These are phyloP conservation scores for Phaethon lepturus DNA, from an alignment of 2,113 vertebrate genomes.

Conservation along the genomic window DNA sequence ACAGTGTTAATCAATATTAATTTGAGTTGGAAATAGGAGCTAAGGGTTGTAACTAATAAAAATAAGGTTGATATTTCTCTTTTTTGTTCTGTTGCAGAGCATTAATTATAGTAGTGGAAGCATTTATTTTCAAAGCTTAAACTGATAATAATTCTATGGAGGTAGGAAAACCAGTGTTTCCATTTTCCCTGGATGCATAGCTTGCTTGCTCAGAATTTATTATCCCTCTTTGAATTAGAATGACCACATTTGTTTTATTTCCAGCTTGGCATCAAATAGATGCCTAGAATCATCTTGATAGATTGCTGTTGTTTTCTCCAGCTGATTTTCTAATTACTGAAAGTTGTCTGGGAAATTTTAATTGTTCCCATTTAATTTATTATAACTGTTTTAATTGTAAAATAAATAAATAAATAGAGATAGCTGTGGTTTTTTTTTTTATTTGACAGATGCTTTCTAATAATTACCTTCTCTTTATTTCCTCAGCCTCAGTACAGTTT, in stretches of 20 bases:
- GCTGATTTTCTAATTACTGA: slow-evolving; percentile 38
- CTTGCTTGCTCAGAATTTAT: slow-evolving; percentile 14
- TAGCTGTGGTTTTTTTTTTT: neutral
- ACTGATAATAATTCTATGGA: neutral
- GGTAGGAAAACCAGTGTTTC: neutral
- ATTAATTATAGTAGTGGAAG: neutral
- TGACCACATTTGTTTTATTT: slow-evolving; percentile 25
- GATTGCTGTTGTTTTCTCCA: neutral
- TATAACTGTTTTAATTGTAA: slow-evolving; percentile 25
- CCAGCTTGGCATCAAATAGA: neutral
- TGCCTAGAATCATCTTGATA: slow-evolving; percentile 10
- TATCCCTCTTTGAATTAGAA: neutral
- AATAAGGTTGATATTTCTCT: neutral
- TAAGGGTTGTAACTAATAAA: neutral
- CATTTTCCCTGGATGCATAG: neutral
- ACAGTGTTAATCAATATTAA: neutral
- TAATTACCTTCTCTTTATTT: slow-evolving; percentile 54
- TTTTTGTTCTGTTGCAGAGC: neutral
- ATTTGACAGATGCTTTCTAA: neutral
- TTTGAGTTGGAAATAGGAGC: neutral
- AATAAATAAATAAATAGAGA: neutral
- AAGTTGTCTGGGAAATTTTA: neutral
- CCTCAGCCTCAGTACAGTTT: slow-evolving; percentile 90
- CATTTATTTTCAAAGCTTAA: neutral
- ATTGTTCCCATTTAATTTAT: neutral